Evolutionary conservation across 2,113 vertebrate genomes (phyloP), one percentile per base, ranked within the genome.

Genomic region (Elachura formosa): DNA sequence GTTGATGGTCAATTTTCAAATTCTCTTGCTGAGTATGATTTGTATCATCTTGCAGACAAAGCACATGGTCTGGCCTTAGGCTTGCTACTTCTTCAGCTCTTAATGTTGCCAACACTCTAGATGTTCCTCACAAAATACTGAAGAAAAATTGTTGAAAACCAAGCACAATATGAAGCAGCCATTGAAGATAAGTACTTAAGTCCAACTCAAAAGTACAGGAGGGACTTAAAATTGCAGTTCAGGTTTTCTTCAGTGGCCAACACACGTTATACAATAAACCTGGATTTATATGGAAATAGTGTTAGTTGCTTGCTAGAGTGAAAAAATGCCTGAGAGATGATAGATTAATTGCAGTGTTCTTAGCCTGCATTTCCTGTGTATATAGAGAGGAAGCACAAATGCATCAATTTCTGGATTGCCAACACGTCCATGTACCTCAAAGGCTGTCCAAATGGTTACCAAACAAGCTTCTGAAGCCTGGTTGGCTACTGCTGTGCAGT

Each of bases 11-110:
- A 11, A n/a, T 72, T 61, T 62, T 33, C 28, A 68, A 19, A 34
- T 71, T 76, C 17, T 76, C 5, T 46, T 62, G 36, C 18, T 55
- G 21, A 55, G 52, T 34, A 16, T 36, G 0, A 0, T 54, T 11
- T 0, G 0, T 45, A 33, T 72, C 7, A 40, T 87, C 16, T 9
- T 36, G 31, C 22, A 72, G 52, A 25, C 48, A 58, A 63, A 73
- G 26, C 31, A 8, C 14, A 16, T 21, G 55, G 14, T 48, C 16
- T 81, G 13, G 20, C 54, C 64, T 80, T 33, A 68, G 22, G 12
- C 22, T 77, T 90, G 52, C 51, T 87, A 28, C 36, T 84, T 43
- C 63, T 80, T 75, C 52, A 72, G 48, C 20, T 28, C 12, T n/a
- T 66, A 33, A 7, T n/a, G 23, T 40, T 62, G 21, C 45, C 31